Percentiles rank a stretch among this genome's conserved stretches.
Conservation (phyloP, 64 coral and sea anemone genomes). For the Acropora tenuis region DNA sequence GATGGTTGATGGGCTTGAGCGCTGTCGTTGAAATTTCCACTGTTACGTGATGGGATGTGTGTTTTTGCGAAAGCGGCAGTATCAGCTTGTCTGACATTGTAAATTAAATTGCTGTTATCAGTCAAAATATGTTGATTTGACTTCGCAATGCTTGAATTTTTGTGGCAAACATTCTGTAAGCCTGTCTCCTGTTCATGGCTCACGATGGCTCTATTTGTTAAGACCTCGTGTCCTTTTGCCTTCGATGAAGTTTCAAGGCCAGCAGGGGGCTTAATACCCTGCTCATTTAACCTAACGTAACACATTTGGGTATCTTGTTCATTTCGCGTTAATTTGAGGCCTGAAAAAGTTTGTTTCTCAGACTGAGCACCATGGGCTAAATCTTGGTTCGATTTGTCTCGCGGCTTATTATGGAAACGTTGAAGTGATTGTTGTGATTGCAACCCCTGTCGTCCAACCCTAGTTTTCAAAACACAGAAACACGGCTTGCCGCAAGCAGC, state of each 20-base stretch:
- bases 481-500: slow-evolving; percentile 16
- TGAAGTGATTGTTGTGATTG: not conserved
- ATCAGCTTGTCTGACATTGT: not conserved
- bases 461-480: slow-evolving; percentile 5
- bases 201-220: not conserved
- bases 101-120: not conserved
- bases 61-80: not conserved
- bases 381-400: not conserved
- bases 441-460: not conserved
- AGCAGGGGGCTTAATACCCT: not conserved
- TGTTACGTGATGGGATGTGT: not conserved
- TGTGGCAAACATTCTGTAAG: not conserved
- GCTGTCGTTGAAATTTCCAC: not conserved
- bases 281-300: not conserved
- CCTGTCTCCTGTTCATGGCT: not conserved
- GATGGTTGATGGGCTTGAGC: not conserved
- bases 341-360: not conserved
- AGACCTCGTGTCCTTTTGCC: not conserved
- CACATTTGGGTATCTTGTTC: not conserved
- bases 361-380: not conserved
- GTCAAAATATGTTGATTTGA: not conserved
- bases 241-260: not conserved
- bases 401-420: not conserved
- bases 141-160: not conserved
- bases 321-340: not conserved